Conservation (phyloP, 1,140 invertebrate genomes). For the Drosophila nigromelanica region DNA sequence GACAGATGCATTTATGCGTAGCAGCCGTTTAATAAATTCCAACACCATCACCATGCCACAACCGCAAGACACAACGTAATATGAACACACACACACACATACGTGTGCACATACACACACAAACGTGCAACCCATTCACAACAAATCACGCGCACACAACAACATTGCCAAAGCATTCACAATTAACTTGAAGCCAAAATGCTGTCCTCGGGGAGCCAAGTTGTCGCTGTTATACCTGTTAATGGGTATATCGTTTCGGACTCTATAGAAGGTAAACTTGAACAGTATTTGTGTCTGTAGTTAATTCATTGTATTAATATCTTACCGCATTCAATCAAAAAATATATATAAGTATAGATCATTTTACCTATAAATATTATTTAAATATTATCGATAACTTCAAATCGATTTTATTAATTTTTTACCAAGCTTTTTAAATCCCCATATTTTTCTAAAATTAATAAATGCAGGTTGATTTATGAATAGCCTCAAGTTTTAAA, state of each 20-base stretch:
- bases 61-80: constrained; percentile 34
- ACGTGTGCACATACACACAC: neutral
- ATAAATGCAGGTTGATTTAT: no score
- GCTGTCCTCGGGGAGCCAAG: constrained; percentile 54
- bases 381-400: no score
- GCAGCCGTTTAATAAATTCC: constrained; percentile 41
- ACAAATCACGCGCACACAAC: constrained; percentile 67
- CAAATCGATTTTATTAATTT: no score
- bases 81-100: constrained; percentile 2
- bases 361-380: no score
- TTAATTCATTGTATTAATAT: no score
- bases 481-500: no score
- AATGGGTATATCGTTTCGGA: neutral
- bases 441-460: no score
- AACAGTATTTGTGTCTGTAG: no score
- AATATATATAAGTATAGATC: no score
- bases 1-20: constrained; percentile 35
- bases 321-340: no score
- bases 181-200: constrained; percentile 73
- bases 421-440: no score
- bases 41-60: constrained; percentile 35
- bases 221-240: neutral
- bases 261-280: no score
- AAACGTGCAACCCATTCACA: constrained; percentile 64
- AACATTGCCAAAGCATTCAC: constrained; percentile 50